Base-by-base conservation (phyloP, 2,888 invertebrate species). In the Congeria kusceri region DNA sequence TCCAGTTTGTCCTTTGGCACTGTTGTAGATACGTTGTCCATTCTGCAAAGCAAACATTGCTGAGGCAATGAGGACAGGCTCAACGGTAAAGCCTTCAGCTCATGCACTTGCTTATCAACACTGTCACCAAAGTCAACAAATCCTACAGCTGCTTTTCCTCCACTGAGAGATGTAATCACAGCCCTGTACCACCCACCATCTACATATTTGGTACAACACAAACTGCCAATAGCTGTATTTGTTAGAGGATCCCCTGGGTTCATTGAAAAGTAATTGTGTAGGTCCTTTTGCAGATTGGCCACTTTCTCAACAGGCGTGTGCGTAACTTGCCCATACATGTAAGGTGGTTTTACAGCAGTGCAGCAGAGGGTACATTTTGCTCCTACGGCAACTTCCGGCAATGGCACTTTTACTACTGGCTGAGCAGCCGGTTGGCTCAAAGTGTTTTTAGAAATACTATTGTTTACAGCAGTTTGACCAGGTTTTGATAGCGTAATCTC, bases 141-240 rank as follows among this genome's bases (percentile, higher is more conserved):
- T 18, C 77, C 77, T 18, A 85, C 81, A 44, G 76, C 80, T 20
- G 80, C 68, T 23, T 80, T 65, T 18, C 62, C 62, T 23, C 84
- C 83, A 3, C 65, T 46, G n/a, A 77, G 18, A 7, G 67, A 20
- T 1, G 84, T 81, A 15, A 87, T 59, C 18, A 87, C 75, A 9
- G 77, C 86, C 76, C 87, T 68, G 32, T 86, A 87, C 87, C 87
- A 87, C 11, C 85, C 86, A 0, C 85, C 85, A 71, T 87, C 87
- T 11, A 72, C 74, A 66, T 87, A 87, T 72, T 85, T 82, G 3
- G 87, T 82, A 57, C 80, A 80, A 62, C 87, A 87, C 7, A 77
- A 66, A 23, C 76, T 81, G 28, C 87, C 87, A 23, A 80, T 58
- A 20, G 13, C 56, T 11, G 62, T n/a, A 20, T 28, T 59, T 13